Conservation (phyloP, 2,113 vertebrate genomes). For the Esox niger region DNA sequence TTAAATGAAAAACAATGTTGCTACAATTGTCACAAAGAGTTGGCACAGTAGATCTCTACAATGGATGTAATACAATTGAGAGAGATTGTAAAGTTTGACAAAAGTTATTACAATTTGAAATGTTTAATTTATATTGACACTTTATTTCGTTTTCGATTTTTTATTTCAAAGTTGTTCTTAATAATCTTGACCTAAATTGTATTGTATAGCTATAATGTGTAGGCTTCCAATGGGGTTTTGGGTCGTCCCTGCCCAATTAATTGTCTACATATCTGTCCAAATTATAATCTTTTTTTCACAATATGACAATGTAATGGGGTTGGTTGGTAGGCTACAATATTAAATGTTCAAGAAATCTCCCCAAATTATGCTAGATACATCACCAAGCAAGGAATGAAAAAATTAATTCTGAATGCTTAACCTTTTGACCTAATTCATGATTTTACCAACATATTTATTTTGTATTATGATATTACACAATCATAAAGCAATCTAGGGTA, state of each 20-base stretch:
- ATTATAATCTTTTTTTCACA: constrained; percentile 55
- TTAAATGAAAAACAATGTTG: not conserved
- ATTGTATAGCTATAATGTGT: not conserved
- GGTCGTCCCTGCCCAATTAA: constrained; percentile 3
- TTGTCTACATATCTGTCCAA: constrained; percentile 42
- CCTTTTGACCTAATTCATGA: not conserved
- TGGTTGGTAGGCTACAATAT: constrained; percentile 25
- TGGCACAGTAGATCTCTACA: not conserved
- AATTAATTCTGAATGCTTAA: not conserved
- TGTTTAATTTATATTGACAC: not conserved
- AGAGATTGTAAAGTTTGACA: not conserved
- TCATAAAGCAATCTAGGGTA: no score
- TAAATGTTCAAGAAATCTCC: constrained; percentile 27
- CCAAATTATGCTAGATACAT: constrained; percentile 43
- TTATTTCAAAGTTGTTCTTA: constrained; percentile 28
- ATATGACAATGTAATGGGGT: constrained; percentile 48
- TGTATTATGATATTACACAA: no score
- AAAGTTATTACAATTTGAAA: not conserved
- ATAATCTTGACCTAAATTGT: constrained; percentile 28
- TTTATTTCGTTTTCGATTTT: not conserved
- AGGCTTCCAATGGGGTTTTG: not conserved
- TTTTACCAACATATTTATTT: constrained; percentile 16
- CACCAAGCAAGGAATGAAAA: constrained; percentile 34
- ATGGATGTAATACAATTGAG: not conserved
- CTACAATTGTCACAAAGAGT: not conserved